Base-by-base conservation (phyloP, 2,113 vertebrate genomes). In the Halichoeres trimaculatus region DNA sequence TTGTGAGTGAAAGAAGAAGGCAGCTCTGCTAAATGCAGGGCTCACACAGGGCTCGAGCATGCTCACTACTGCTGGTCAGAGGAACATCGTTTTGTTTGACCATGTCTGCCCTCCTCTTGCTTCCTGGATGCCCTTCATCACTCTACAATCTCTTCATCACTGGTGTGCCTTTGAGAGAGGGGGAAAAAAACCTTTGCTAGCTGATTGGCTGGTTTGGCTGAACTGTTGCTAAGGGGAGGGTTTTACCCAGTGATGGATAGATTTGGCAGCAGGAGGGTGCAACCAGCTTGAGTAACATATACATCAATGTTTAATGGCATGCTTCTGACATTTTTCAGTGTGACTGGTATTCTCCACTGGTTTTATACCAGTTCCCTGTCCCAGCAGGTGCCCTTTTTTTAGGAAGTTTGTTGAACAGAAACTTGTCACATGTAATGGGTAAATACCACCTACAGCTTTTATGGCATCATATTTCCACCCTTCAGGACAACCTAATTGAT, bases 201-300 rank as follows among this genome's bases (percentile, higher is more conserved):
- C 41, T 34, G 65, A 92, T 93, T 92, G 89, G 90, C 82, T 84
- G 76, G 13, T 68, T 26, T 78, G 71, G 76, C 65, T 69, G 69
- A 85, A 77, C 87, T 88, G 93, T 94, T 94, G 88, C 91, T 89
- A 93, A 78, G 92, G 90, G 84, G 74, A 85, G 80, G 62, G 76
- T 71, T 85, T 63, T 35, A 35, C 74, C 53, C 38, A 11, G 66
- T 63, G 41, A 75, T 79, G 70, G 74, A 71, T 70, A 34, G 67
- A 70, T 63, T n/a, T 63, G 72, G 55, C 74, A 68, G 60, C 53
- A 40, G 35, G 53, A 23, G 36, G 17, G 50, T 60, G 55, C 2
- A 61, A 53, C 20, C 36, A 45, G 35, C 70, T 45, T 22, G 20
- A 69, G 30, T 54, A 70, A 75, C 62, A 12, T 47, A 65, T 67